A percentile compares a stretch with the other conserved stretches of the same genome.
These are phyloP conservation scores for Eciton burchellii DNA, from an alignment of 1,140 invertebrate species.

Conservation along the genomic window DNA sequence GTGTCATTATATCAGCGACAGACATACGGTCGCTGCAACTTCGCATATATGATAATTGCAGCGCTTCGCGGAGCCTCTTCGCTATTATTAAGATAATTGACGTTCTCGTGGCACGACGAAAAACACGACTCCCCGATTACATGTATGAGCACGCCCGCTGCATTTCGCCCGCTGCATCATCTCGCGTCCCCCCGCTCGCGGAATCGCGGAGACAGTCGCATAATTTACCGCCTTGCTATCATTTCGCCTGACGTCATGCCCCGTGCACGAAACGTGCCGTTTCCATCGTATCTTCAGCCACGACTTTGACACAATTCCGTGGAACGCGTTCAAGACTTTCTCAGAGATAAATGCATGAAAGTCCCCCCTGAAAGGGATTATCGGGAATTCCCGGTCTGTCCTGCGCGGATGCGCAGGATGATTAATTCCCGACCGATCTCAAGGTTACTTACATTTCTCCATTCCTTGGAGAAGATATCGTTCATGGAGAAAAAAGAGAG, in stretches of 20 bases:
- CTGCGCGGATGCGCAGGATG: too few relatives aligned
- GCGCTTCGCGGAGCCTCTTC: background rate
- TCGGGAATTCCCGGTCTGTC: too few relatives aligned
- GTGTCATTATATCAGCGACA: constrained; percentile 45
- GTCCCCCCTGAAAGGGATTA: too few relatives aligned
- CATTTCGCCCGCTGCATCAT: constrained; percentile 5
- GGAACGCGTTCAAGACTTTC: too few relatives aligned
- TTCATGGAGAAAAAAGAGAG: too few relatives aligned
- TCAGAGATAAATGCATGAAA: too few relatives aligned
- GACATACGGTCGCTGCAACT: background rate
- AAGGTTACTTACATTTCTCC: too few relatives aligned
- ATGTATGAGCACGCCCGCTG: background rate
- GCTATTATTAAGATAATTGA: constrained; percentile 54
- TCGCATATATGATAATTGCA: constrained; percentile 41
- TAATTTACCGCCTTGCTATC: background rate
- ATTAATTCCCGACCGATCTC: too few relatives aligned
- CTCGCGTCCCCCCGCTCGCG: background rate
- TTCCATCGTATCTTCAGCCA: background rate
- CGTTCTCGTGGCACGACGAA: constrained; percentile 19
- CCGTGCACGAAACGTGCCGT: background rate
- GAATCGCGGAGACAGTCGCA: background rate
- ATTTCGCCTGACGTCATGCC: constrained; percentile 13
- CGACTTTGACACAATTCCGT: background rate
- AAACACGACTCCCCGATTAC: constrained; percentile 49
- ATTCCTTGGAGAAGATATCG: too few relatives aligned